Conservation (phyloP, 2,113 vertebrate genomes). For the Oplegnathus fasciatus region DNA sequence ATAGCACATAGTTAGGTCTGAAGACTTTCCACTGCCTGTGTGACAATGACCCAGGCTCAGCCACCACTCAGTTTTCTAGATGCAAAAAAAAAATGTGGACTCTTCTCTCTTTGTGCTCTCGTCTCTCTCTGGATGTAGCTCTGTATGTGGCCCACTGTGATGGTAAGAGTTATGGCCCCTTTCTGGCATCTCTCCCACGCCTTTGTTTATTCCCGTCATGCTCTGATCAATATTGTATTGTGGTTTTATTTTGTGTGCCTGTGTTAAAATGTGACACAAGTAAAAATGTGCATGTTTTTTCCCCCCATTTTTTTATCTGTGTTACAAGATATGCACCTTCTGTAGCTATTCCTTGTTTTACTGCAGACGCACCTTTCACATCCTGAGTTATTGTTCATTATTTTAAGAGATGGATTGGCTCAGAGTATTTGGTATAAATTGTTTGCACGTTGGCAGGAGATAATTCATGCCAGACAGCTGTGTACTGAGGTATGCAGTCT, state of each 20-base stretch:
- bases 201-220: conserved; percentile 39
- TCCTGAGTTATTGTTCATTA: conserved; percentile 52
- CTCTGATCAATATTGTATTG: conserved; percentile 41
- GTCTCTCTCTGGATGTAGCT: conserved; percentile 81
- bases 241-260: conserved; percentile 57
- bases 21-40: conserved; percentile 3
- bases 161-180: conserved; percentile 81
- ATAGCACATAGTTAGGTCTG: background rate
- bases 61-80: conserved; percentile 33
- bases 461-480: conserved; percentile 36
- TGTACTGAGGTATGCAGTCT: conserved; percentile 28
- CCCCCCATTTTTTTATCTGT: background rate
- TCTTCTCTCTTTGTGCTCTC: conserved; percentile 80
- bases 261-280: conserved; percentile 33
- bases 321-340: conserved; percentile 7
- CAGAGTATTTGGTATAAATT: conserved; percentile 32
- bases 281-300: conserved; percentile 42
- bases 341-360: conserved; percentile 35
- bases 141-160: conserved; percentile 89
- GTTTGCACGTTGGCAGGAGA: conserved; percentile 40
- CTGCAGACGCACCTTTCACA: conserved; percentile 20
- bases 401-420: conserved; percentile 57
- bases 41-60: conserved; percentile 16
- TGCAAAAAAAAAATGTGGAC: conserved; percentile 62
- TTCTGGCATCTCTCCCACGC: conserved; percentile 43